Evolutionary conservation across 2,888 invertebrate species (phyloP), one percentile per base, ranked within the genome.

Genomic region (Philereme vetulata): DNA sequence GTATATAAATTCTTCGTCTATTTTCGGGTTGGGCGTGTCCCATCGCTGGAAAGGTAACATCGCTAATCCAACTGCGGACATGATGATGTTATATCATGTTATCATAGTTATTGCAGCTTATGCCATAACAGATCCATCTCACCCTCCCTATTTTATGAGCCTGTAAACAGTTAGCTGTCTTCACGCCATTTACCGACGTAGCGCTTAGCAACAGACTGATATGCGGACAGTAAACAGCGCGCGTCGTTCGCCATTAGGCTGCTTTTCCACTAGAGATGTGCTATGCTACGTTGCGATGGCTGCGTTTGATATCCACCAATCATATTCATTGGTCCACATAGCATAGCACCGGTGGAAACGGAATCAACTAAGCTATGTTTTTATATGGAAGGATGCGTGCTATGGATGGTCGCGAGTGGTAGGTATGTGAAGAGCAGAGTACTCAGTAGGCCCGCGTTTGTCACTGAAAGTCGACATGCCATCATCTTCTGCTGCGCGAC

Each of bases 81-180:
- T 42, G 42, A 5, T 42, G 10, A 10, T 10, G 42, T 4, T 6
- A 44, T 21, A 11, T n/a, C 21, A 44, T 5, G 6, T 5, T 44
- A 21, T 44, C 44, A 21, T 21, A 5, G 11, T 38, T 38, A 21
- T 21, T 21, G 21, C 36, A 5, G 38, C 36, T 48, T 42, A 11
- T 38, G 43, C 35, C 32, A 7, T 38, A 44, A 54, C 40, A 34
- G 10, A 42, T 48, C 49, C 36, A 49, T 56, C 43, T 36, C 8
- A 42, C 43, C 49, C 32, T 36, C 44, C 47, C 34, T 47, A 36
- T 43, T 56, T 56, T 49, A 43, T 35, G 48, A 42, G 8, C 43
- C 47, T 21, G 34, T 56, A 49, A 56, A 56, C 55, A 56, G 49
- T 49, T 43, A n/a, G n/a, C 4, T 4, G 44, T 48, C 38, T 52